A percentile compares a stretch with the other conserved stretches of the same genome.
phyloP scores from a whole-genome alignment of 2,113 vertebrate species.

The Petroica traversi region DNA sequence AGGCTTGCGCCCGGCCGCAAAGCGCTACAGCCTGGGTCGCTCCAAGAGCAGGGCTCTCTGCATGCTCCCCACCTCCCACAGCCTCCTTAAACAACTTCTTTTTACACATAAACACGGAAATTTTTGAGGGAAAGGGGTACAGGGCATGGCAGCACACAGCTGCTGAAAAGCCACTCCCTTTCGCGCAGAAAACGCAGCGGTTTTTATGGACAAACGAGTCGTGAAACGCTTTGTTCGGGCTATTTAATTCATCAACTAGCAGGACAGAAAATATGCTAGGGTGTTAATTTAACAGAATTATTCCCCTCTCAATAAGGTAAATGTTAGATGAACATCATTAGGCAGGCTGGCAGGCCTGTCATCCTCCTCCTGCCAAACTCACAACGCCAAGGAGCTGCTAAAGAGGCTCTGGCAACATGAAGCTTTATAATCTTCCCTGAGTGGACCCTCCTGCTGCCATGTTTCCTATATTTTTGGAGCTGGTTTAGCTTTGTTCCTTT shows the following conservation, averaged over 20 bases:
- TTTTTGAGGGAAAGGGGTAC: not conserved
- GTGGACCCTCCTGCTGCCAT: not conserved
- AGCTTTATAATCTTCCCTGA: not conserved
- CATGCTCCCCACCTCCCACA: not conserved
- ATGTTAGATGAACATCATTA: conserved; percentile 48
- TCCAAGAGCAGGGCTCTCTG: not conserved
- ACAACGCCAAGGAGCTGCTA: conserved; percentile 3
- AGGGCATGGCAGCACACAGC: not conserved
- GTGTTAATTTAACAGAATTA: conserved; percentile 64
- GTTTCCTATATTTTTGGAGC: not conserved
- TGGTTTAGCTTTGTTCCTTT: not conserved
- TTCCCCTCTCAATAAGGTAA: conserved; percentile 52
- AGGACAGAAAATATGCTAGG: conserved; percentile 46
- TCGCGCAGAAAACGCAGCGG: fast-evolving
- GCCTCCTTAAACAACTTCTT: not conserved
- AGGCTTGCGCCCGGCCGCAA: not conserved
- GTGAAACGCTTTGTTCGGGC: conserved; percentile 47
- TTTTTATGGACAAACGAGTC: conserved; percentile 34
- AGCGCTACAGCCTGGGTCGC: fast-evolving
- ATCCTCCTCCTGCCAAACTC: conserved; percentile 29
- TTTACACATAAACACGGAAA: fast-evolving
- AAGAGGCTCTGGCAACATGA: conserved; percentile 3
- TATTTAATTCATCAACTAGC: conserved; percentile 58
- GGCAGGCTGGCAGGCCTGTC: conserved; percentile 43
- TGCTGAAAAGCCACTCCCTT: not conserved